phyloP scores from a whole-genome alignment of 2,797 vertebrate species.

The Percopsis omiscomaycus region DNA sequence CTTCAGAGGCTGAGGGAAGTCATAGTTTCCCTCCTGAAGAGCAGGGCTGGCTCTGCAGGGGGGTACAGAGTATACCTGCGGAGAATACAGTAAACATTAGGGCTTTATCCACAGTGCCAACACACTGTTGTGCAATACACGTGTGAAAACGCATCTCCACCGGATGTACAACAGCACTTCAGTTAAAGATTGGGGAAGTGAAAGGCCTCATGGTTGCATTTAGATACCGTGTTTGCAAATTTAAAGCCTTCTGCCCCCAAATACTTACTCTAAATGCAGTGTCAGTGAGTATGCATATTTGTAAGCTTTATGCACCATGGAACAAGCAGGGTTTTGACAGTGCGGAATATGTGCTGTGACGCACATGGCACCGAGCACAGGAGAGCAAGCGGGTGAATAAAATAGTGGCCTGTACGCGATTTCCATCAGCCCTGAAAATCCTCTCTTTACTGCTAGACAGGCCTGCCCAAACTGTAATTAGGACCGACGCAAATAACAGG shows the following conservation, averaged over 20 bases:
- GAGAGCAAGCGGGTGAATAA: constrained; percentile 42
- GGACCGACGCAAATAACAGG: constrained; percentile 71
- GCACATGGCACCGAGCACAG: constrained; percentile 27
- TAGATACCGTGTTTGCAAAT: constrained; percentile 35
- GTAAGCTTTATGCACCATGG: constrained; percentile 1
- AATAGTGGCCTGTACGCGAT: constrained; percentile 51
- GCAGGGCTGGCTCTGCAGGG: constrained; percentile 65
- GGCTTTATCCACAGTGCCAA: background rate
- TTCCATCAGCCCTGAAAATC: constrained; percentile 60
- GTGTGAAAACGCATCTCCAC: background rate
- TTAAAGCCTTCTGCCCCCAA: constrained; percentile 19
- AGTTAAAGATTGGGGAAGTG: constrained; percentile 49
- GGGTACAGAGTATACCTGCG: constrained; percentile 75
- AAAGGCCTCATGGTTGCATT: constrained; percentile 27
- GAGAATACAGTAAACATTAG: background rate
- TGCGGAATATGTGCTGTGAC: constrained; percentile 29
- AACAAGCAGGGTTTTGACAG: constrained; percentile 5
- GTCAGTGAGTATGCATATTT: constrained; percentile 2
- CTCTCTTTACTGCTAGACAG: constrained; percentile 47
- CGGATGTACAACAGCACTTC: background rate
- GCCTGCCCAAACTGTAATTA: constrained; percentile 64
- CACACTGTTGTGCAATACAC: background rate
- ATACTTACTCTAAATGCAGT: constrained; percentile 29
- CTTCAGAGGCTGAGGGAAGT: constrained; percentile 84
- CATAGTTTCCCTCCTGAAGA: constrained; percentile 83